These are phyloP conservation scores for Lepus europaeus DNA, from an alignment of 2,113 vertebrate species.

Conservation along the genomic window DNA sequence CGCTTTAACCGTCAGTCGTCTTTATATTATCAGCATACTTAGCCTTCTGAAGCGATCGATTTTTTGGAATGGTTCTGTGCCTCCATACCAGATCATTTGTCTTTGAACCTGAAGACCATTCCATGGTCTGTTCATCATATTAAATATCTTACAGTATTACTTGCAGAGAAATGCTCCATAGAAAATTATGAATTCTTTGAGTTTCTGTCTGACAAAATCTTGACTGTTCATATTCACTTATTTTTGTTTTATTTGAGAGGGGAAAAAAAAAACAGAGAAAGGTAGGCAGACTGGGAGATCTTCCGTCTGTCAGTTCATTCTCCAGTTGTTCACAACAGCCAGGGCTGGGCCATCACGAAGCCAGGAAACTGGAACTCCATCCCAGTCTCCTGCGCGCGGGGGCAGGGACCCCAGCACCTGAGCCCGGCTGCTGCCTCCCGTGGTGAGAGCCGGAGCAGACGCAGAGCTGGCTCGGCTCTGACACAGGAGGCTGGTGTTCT, in stretches of 20 bases:
- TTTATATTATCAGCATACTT: background rate
- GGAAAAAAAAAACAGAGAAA: too few species aligned
- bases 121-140: background rate
- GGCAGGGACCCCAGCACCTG: too few species aligned
- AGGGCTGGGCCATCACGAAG: too few species aligned
- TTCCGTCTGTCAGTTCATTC: too few species aligned
- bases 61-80: background rate
- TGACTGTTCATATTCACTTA: background rate
- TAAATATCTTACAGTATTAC: background rate
- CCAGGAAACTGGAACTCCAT: too few species aligned
- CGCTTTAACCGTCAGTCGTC: background rate
- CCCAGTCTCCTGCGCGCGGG: too few species aligned
- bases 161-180: background rate
- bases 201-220: background rate
- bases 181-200: background rate
- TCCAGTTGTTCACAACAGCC: too few species aligned
- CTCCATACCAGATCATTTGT: background rate
- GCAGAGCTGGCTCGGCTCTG: too few species aligned
- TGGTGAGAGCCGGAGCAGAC: too few species aligned
- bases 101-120: background rate
- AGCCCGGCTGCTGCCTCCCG: too few species aligned
- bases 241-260: background rate
- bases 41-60: background rate
- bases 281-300: too few species aligned
- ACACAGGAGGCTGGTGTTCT: too few species aligned